Evolutionary conservation across 2,113 vertebrate species (phyloP).

Genomic region (Gila orcuttii): DNA sequence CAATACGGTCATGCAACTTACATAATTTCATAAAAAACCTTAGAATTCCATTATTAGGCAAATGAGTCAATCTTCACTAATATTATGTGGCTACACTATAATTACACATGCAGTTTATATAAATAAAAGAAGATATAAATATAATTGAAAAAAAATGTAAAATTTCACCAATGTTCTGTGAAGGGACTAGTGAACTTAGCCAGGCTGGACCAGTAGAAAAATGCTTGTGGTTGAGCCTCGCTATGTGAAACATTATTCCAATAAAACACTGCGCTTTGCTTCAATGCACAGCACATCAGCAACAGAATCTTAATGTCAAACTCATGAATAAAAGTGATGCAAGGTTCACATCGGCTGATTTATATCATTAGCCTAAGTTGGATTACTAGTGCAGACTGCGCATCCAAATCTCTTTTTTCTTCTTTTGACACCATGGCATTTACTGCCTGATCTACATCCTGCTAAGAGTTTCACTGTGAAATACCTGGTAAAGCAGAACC

Average conservation of each 20-base stretch:
- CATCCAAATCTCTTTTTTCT: conserved; percentile 10
- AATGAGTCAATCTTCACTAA: neutral
- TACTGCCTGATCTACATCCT: conserved; percentile 4
- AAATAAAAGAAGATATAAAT: neutral
- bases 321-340: conserved; percentile 44
- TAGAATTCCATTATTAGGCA: neutral
- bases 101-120: neutral
- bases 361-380: conserved; percentile 26
- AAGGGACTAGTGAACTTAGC: neutral
- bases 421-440: conserved; percentile 31
- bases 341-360: conserved; percentile 29
- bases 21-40: neutral
- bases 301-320: conserved; percentile 38
- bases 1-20: neutral
- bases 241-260: conserved; percentile 21
- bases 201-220: neutral
- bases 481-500: neutral
- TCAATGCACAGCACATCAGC: conserved; percentile 9
- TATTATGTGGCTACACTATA: neutral
- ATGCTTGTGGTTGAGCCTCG: neutral
- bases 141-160: neutral
- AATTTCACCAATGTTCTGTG: neutral
- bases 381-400: neutral
- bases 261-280: neutral
- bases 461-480: neutral